Evolutionary conservation across 2,113 vertebrate genomes (phyloP), one percentile per base, ranked within the genome.

Genomic region (Hippocampus barbouri): DNA sequence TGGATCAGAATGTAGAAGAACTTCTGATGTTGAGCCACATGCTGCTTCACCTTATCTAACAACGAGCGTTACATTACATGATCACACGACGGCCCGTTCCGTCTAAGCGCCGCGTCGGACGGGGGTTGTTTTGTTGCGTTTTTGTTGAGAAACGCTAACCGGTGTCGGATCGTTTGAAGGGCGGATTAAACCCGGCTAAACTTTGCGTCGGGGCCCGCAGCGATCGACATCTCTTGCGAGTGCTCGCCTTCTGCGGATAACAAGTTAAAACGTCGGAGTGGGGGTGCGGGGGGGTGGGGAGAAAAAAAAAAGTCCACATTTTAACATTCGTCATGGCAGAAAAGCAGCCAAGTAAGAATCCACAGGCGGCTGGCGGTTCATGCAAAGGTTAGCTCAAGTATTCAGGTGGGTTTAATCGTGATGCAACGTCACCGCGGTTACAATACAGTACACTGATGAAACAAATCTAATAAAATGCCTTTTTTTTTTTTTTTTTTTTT

Each of bases 401-500:
- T 45, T 45, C 40, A 43, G 63, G 63, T 66, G 43, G 63, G n/a
- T 66, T 27, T 47, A 25, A 27, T 25, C 8, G n/a, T 66, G 64
- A 66, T 47, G 64, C 64, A 66, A 66, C 2, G 64, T 43, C 14
- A 43, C 45, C 61, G 40, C 40, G 23, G 56, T 23, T 66, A 47
- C 64, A 18, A 49, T 74, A 77, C 74, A 57, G 14, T 43, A 63
- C 1, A 45, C 64, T 66, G 65, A 56, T 53, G 4, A 63, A 79
- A 59, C 53, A n/a, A 41, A 60, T 63, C 14, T n/a, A 56, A 68
- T 66, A 66, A 23, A 45, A 45, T 54, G 49, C 62, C 20, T 59
- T 60, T 43, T 25, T 61, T 69, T 45, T 60, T 43, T 25, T 61
- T 69, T 45, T 34, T 30, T 59, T 38, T 73, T 69, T 54, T 23